Percentiles rank a stretch among this genome's conserved stretches.
Conservation (phyloP, 2,113 vertebrate genomes). For the Passer montanus region DNA sequence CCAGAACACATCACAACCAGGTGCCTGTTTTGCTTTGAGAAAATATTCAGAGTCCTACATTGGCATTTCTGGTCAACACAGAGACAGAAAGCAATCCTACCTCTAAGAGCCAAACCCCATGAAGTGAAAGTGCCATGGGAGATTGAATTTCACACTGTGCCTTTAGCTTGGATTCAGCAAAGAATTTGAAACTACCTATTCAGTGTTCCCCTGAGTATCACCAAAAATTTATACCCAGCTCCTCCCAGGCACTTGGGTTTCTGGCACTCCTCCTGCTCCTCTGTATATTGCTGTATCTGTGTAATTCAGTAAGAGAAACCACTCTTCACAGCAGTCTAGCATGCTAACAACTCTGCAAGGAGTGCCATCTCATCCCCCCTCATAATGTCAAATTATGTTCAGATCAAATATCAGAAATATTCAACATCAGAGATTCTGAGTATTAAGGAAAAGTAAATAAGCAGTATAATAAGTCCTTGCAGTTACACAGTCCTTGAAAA, state of each 20-base stretch:
- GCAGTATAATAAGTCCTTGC: background rate
- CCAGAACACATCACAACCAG: background rate
- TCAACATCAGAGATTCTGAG: background rate
- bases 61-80: background rate
- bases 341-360: background rate
- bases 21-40: background rate
- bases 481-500: background rate
- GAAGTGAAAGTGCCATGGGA: background rate
- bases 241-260: background rate
- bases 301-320: slow-evolving; percentile 4
- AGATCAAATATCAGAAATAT: slow-evolving; percentile 13
- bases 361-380: background rate
- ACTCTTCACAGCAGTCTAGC: background rate
- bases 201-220: background rate
- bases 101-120: background rate
- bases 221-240: background rate
- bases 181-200: background rate
- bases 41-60: background rate
- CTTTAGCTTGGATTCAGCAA: background rate
- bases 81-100: background rate
- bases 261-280: background rate
- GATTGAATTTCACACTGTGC: background rate
- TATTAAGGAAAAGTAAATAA: background rate
- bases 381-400: background rate
- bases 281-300: background rate